Evolutionary conservation across 2,113 vertebrate species (phyloP).

Genomic region (Argyrosomus japonicus): DNA sequence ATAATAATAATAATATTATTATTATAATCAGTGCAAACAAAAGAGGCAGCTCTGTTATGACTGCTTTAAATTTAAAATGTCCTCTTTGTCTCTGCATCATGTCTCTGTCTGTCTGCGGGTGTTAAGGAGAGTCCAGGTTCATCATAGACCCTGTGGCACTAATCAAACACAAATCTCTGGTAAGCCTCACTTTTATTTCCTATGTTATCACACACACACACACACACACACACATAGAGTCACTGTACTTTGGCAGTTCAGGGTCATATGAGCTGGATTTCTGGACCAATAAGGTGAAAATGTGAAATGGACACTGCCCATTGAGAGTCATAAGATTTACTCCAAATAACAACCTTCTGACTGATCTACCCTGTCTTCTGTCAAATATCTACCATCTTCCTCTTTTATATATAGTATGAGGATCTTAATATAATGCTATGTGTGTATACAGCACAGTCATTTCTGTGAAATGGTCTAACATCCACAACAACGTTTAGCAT

Average conservation of each 20-base stretch:
- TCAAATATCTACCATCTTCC: too few relatives aligned
- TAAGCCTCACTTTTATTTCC: slow-evolving; percentile 17
- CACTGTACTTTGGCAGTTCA: not conserved
- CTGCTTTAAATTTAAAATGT: not conserved
- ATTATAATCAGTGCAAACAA: too few relatives aligned
- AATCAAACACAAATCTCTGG: slow-evolving; percentile 40
- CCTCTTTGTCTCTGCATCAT: not conserved
- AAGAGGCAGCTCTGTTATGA: not conserved
- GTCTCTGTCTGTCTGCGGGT: slow-evolving; percentile 8
- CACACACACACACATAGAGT: not conserved
- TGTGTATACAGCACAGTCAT: too few relatives aligned
- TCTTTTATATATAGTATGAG: too few relatives aligned
- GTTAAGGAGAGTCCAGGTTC: slow-evolving; percentile 67
- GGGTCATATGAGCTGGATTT: not conserved
- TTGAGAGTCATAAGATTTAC: not conserved
- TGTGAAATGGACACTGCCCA: not conserved
- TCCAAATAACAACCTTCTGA: too few relatives aligned
- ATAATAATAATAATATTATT: not conserved
- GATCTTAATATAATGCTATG: too few relatives aligned
- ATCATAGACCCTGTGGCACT: slow-evolving; percentile 50
- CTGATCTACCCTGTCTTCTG: too few relatives aligned
- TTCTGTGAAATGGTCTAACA: too few relatives aligned
- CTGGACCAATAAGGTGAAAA: too few relatives aligned
- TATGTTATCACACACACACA: too few relatives aligned
- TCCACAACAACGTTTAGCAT: too few relatives aligned